A percentile compares a stretch with the other conserved stretches of the same genome.
These are phyloP conservation scores for Lasioglossum figueresi DNA, from an alignment of 2,888 invertebrate genomes.

Conservation along the genomic window DNA sequence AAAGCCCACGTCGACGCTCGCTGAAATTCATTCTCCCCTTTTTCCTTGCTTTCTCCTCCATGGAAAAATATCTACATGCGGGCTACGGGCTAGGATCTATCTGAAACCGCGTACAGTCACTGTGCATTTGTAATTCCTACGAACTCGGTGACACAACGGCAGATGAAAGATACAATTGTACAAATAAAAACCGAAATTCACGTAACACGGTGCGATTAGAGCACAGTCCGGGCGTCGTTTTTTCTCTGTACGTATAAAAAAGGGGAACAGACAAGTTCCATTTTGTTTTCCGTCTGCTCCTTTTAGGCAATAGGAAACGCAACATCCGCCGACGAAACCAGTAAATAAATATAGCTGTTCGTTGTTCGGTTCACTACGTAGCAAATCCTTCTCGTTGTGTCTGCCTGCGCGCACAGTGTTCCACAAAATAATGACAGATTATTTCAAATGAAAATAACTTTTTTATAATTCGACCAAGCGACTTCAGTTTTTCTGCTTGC, in stretches of 20 bases:
- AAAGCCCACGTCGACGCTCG: constrained; percentile 38
- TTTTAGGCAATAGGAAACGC: not conserved
- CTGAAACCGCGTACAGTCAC: constrained; percentile 20
- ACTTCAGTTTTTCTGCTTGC: too few relatives aligned
- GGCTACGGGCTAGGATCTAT: constrained; percentile 31
- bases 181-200: constrained; percentile 40
- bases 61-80: constrained; percentile 42
- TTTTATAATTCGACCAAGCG: too few relatives aligned
- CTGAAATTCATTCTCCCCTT: constrained; percentile 34
- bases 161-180: constrained; percentile 45
- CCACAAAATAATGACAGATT: not conserved
- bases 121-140: constrained; percentile 27
- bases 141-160: constrained; percentile 17
- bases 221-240: not conserved
- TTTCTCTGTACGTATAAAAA: constrained; percentile 5
- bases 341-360: constrained; percentile 10
- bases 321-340: constrained; percentile 6
- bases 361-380: constrained; percentile 12
- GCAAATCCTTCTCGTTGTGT: not conserved
- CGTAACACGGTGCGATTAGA: constrained; percentile 31
- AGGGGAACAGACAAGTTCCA: not conserved
- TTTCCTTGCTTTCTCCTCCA: not conserved
- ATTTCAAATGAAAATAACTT: too few relatives aligned
- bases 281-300: not conserved
- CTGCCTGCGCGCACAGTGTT: not conserved